Evolutionary conservation across 2,113 vertebrate genomes (phyloP).

Genomic region (Gasterosteus aculeatus): DNA sequence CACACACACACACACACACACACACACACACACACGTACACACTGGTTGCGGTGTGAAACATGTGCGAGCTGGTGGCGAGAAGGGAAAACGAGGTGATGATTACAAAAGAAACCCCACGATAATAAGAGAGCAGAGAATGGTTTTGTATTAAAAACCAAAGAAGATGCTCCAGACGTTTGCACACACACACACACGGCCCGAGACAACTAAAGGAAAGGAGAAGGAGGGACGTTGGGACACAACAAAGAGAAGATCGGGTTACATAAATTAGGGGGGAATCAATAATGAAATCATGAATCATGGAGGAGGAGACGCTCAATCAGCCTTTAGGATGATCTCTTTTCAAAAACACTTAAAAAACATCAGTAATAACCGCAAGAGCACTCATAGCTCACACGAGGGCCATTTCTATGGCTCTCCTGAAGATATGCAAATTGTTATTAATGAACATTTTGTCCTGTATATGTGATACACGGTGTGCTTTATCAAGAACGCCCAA

Average conservation of each 20-base stretch:
- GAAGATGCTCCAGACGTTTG: not conserved
- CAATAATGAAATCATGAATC: constrained; percentile 11
- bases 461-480: not conserved
- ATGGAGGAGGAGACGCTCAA: not conserved
- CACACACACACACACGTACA: constrained; percentile 18
- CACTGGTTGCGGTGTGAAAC: constrained; percentile 31
- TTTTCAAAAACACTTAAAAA: not conserved
- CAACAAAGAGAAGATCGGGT: constrained; percentile 14
- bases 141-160: constrained; percentile 23
- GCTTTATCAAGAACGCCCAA: not conserved
- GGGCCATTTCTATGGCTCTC: not conserved
- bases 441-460: too few relatives aligned
- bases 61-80: constrained; percentile 49
- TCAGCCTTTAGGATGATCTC: not conserved
- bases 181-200: not conserved
- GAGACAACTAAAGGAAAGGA: not conserved
- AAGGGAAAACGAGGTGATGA: constrained; percentile 66
- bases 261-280: constrained; percentile 11
- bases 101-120: constrained; percentile 30
- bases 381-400: not conserved
- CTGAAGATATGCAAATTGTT: too few relatives aligned
- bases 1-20: not conserved
- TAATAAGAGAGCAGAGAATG: constrained; percentile 22
- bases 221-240: not conserved
- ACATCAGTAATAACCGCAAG: not conserved